Evolutionary conservation across 2,113 vertebrate species (phyloP), one percentile per base, ranked within the genome.

Genomic region (Ictalurus punctatus): DNA sequence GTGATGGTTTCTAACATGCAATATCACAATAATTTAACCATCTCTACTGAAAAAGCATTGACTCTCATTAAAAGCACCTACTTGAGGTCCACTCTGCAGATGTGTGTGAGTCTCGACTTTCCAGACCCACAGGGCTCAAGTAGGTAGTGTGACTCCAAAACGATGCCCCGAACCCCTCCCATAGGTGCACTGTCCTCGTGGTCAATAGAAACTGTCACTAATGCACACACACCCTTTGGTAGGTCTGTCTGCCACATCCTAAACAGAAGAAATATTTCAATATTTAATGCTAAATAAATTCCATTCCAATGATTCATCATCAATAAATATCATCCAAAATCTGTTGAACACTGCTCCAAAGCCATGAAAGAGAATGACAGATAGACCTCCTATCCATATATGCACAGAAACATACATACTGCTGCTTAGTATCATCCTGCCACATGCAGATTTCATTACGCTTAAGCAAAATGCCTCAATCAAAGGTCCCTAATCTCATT

Each of bases 51-150:
- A 63, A 59, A 56, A 5, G 12, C 13, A 76, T 0, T 37, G 25
- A 16, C 0, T 40, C 5, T 40, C 44, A 40, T 27, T 83, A 84
- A 21, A 69, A 37, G 8, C 84, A 95, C 96, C 95, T 93, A 98
- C 98, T 96, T 99, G n/a, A 99, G 96, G 92, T 99, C 98, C 88
- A 93, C 93, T 94, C 98, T 96, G 94, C 96, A 98, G 95, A 99
- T 94, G 73, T 99, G 97, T 12, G 97, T 99, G 90, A 99, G 95
- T 86, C 97, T 95, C 76, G 98, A 97, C 92, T 96, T 98, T 74
- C 96, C 97, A 0, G 94, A 96, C 52, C 97, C 98, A 65, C 96
- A 97, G 0, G 97, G 97, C 88, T 99, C 98, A 61, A 99, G 97
- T 89, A 99, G 92, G 94, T 98, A 98, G 92, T 98, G 98, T 0